phyloP scores from a whole-genome alignment of 1,140 invertebrate genomes.

The Pseudomyrmex cubaensis region DNA sequence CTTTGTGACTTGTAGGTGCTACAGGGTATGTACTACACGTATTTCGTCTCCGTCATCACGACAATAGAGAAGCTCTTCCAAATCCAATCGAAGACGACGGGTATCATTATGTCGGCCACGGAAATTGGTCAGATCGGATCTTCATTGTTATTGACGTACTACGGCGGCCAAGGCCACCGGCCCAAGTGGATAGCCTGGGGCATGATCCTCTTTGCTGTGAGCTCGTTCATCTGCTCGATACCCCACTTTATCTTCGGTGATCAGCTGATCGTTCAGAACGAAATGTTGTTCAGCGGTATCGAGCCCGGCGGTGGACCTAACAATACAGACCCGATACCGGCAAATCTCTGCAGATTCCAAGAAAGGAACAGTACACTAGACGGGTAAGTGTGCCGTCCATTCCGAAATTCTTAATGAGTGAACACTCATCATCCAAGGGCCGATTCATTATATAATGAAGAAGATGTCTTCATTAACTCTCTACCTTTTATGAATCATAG shows the following conservation, averaged over 20 bases:
- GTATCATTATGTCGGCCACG: constrained; percentile 96
- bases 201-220: constrained; percentile 95
- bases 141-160: constrained; percentile 95
- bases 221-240: constrained; percentile 94
- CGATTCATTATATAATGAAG: constrained; percentile 29
- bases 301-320: constrained; percentile 73
- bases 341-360: constrained; percentile 82
- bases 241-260: constrained; percentile 93
- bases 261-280: constrained; percentile 89
- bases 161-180: constrained; percentile 96
- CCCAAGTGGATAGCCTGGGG: constrained; percentile 98
- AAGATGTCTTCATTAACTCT: constrained; percentile 32
- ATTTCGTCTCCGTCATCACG: constrained; percentile 98
- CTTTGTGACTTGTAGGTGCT: constrained; percentile 85
- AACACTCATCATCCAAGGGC: not conserved
- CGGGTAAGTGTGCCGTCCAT: constrained; percentile 69
- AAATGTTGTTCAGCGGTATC: constrained; percentile 85
- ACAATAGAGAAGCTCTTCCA: constrained; percentile 98
- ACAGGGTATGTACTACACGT: constrained; percentile 97
- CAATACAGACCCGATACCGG: constrained; percentile 76
- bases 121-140: constrained; percentile 97
- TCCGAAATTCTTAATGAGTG: constrained; percentile 32
- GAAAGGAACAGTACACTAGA: constrained; percentile 75
- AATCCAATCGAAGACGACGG: constrained; percentile 97
- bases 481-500: too few relatives aligned